phyloP scores from a whole-genome alignment of 2,888 invertebrate genomes.

The Ligdia adustata region DNA sequence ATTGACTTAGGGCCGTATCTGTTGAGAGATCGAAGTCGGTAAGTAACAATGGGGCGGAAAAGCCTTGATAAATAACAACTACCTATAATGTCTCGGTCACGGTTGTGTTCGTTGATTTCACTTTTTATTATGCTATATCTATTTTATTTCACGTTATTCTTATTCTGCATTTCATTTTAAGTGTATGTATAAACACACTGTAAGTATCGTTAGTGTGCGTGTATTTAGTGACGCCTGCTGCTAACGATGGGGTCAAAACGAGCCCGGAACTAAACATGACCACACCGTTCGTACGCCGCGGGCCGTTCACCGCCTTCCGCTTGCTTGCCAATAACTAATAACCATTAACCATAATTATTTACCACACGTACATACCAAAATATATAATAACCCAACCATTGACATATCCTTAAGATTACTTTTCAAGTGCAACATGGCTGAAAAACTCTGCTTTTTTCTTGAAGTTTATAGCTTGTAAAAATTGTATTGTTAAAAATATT shows the following conservation, averaged over 20 bases:
- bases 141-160: background rate
- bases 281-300: conserved; percentile 36
- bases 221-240: conserved; percentile 61
- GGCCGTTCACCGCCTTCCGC: conserved; percentile 34
- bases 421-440: too few species aligned
- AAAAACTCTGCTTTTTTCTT: too few species aligned
- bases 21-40: conserved; percentile 58
- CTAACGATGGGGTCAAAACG: conserved; percentile 67
- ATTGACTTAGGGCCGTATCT: conserved; percentile 71
- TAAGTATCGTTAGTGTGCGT: conserved; percentile 49
- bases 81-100: conserved; percentile 26
- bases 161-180: conserved; percentile 32
- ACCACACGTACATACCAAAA: too few species aligned
- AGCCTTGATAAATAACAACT: conserved; percentile 45
- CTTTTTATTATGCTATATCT: too few species aligned
- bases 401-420: too few species aligned
- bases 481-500: too few species aligned
- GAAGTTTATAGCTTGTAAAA: too few species aligned
- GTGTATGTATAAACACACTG: conserved; percentile 46
- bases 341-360: too few species aligned
- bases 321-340: conserved; percentile 50
- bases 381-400: too few species aligned
- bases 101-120: conserved; percentile 23
- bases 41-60: conserved; percentile 50
- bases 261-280: conserved; percentile 63